Conservation (phyloP, 2,888 invertebrate species). For the Linnaemya tessellans region DNA sequence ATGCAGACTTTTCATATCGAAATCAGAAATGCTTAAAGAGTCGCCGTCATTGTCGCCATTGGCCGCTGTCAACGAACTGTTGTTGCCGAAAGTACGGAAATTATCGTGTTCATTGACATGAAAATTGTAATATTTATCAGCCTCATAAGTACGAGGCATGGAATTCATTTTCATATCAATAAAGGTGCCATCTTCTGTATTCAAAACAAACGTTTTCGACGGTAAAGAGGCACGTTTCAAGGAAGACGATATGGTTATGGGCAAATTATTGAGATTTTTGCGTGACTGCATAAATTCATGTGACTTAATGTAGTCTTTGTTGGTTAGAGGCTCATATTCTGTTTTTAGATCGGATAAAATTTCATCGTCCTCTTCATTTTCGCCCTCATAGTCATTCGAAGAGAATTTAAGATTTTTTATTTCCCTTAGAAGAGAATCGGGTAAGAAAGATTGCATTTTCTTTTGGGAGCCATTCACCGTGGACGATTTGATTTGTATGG, state of each 20-base stretch:
- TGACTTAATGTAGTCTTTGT: slow-evolving; percentile 64
- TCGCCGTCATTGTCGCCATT: slow-evolving; percentile 55
- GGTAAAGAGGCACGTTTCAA: slow-evolving; percentile 73
- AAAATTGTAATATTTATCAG: slow-evolving; percentile 92
- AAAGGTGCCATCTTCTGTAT: slow-evolving; percentile 75
- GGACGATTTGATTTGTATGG: slow-evolving; percentile 79
- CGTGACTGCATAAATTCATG: slow-evolving; percentile 70
- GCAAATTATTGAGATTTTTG: slow-evolving; percentile 58
- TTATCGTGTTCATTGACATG: slow-evolving; percentile 88
- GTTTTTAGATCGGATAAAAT: slow-evolving; percentile 28
- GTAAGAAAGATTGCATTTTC: slow-evolving; percentile 84
- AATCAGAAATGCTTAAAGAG: slow-evolving; percentile 74
- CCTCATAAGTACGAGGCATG: slow-evolving; percentile 85
- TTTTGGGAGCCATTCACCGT: slow-evolving; percentile 48
- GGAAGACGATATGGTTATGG: slow-evolving; percentile 28
- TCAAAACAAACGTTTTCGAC: slow-evolving; percentile 75
- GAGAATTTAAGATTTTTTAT: slow-evolving; percentile 86
- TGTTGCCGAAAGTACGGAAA: slow-evolving; percentile 76
- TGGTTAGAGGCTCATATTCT: slow-evolving; percentile 23
- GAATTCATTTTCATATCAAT: slow-evolving; percentile 79
- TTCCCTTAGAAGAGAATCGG: slow-evolving; percentile 87
- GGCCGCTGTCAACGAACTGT: slow-evolving; percentile 47
- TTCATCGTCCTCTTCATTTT: slow-evolving; percentile 69
- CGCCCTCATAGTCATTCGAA: slow-evolving; percentile 73
- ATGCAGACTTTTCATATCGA: slow-evolving; percentile 74